Evolutionary conservation across 2,888 invertebrate species (phyloP).

Genomic region (Anthrax anthrax): DNA sequence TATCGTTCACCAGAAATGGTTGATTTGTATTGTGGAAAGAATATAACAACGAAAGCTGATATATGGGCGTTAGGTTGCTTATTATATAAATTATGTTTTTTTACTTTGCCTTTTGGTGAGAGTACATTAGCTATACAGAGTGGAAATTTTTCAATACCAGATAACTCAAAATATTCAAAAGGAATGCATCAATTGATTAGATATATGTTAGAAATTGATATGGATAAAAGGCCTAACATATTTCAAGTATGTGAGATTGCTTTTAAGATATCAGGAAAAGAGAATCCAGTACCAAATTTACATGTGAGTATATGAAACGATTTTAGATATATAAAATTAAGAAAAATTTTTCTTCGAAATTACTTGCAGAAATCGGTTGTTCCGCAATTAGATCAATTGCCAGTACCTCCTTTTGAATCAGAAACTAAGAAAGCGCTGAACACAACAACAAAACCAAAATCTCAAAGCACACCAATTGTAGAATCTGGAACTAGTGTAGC

Average conservation of each 20-base stretch:
- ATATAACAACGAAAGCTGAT: conserved; percentile 75
- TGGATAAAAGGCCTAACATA: conserved; percentile 71
- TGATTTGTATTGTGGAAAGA: conserved; percentile 69
- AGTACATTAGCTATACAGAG: conserved; percentile 85
- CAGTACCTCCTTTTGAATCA: conserved; percentile 53
- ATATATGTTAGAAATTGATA: conserved; percentile 73
- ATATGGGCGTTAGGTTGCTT: conserved; percentile 86
- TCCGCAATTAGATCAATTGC: conserved; percentile 49
- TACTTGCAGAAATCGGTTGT: conserved; percentile 45
- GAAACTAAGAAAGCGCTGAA: conserved; percentile 42
- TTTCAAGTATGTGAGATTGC: conserved; percentile 66
- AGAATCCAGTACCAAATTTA: conserved; percentile 68
- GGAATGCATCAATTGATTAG: conserved; percentile 59
- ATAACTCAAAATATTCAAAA: conserved; percentile 57
- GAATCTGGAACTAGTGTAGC: conserved; percentile 65
- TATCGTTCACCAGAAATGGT: conserved; percentile 91
- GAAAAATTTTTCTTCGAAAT: neutral
- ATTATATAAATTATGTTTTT: conserved; percentile 79
- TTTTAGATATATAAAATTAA: too few species aligned
- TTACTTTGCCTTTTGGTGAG: conserved; percentile 80
- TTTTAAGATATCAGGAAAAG: conserved; percentile 53
- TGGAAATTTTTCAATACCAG: conserved; percentile 73
- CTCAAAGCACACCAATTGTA: conserved; percentile 37
- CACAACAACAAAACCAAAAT: conserved; percentile 25
- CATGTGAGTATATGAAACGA: conserved; percentile 49